Conservation (phyloP, 2,113 vertebrate genomes). For the Pelvicachromis taeniatus region DNA sequence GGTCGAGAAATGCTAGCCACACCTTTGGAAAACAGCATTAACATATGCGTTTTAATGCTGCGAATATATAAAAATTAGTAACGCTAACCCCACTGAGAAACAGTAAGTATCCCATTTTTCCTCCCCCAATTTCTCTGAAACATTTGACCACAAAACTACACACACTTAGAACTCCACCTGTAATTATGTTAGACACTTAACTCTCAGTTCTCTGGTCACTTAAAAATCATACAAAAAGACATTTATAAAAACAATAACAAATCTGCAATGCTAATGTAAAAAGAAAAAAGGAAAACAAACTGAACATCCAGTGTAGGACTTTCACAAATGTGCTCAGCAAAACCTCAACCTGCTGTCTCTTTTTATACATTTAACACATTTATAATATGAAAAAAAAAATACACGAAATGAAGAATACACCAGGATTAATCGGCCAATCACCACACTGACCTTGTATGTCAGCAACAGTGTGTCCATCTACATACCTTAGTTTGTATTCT, state of each 20-base stretch:
- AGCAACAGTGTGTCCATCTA: constrained; percentile 37
- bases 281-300: constrained; percentile 23
- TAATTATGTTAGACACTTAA: constrained; percentile 33
- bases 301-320: constrained; percentile 80
- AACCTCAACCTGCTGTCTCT: constrained; percentile 65
- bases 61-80: constrained; percentile 8
- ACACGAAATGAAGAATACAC: constrained; percentile 66
- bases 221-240: constrained; percentile 33
- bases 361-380: constrained; percentile 76
- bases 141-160: constrained; percentile 51
- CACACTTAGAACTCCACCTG: constrained; percentile 44
- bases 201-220: constrained; percentile 38
- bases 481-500: constrained; percentile 51
- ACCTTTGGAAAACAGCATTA: constrained; percentile 50
- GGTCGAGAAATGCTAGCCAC: not conserved
- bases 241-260: constrained; percentile 56
- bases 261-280: constrained; percentile 50
- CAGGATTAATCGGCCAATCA: constrained; percentile 62
- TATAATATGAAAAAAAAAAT: constrained; percentile 66
- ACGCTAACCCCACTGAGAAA: constrained; percentile 7
- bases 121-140: constrained; percentile 19
- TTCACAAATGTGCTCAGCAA: constrained; percentile 74
- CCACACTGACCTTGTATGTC: constrained; percentile 38
- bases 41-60: constrained; percentile 1
- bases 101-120: not conserved